Conservation (phyloP, 2,113 vertebrate genomes). For the Hyaena hyaena region DNA sequence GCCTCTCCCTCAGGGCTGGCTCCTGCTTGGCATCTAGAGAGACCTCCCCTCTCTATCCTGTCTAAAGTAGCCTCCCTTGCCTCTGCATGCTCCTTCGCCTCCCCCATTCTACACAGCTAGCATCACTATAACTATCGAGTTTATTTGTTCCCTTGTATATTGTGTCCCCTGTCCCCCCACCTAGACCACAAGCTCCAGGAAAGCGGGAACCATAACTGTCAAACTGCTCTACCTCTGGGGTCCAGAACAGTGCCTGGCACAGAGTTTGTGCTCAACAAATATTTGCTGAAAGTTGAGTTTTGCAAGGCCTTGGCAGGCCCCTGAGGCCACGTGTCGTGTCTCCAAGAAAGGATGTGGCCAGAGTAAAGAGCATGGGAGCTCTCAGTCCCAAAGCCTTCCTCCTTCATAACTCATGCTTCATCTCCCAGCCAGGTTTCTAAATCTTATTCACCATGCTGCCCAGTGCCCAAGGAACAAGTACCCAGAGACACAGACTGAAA, state of each 20-base stretch:
- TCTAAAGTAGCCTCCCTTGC: not conserved
- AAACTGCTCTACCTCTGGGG: not conserved
- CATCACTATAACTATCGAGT: fast-evolving
- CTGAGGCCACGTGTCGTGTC: not conserved
- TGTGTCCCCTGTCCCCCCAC: not conserved
- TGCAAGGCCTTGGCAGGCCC: not conserved
- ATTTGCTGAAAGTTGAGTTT: not conserved
- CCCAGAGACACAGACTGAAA: constrained; percentile 89
- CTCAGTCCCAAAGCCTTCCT: not conserved
- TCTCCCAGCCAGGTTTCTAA: constrained; percentile 88
- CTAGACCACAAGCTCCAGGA: not conserved
- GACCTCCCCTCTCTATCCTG: not conserved
- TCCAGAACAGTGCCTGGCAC: not conserved
- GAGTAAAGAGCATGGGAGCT: not conserved
- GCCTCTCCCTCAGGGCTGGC: not conserved
- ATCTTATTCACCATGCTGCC: constrained; percentile 86
- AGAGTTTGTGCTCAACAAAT: not conserved
- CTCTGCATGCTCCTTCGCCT: not conserved
- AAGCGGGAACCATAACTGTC: not conserved
- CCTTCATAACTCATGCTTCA: not conserved
- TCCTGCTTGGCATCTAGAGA: not conserved
- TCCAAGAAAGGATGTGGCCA: not conserved
- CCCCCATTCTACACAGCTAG: not conserved
- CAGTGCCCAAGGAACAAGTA: constrained; percentile 92
- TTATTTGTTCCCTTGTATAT: not conserved